A percentile compares a stretch with the other conserved stretches of the same genome.
Conservation (phyloP, 1,140 invertebrate species). For the Drosophila subobscura region DNA sequence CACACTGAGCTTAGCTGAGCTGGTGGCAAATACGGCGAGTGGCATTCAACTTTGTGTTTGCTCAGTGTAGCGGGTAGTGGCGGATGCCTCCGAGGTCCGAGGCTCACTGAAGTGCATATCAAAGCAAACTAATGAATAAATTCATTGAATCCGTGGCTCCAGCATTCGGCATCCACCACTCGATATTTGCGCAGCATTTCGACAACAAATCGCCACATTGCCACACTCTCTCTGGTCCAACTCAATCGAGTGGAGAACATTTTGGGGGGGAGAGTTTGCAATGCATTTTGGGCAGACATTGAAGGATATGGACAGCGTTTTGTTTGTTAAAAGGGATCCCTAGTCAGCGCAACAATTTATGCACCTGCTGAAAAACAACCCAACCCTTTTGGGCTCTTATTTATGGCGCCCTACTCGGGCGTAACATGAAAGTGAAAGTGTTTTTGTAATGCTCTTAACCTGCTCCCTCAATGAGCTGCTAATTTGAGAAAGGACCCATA, state of each 20-base stretch:
- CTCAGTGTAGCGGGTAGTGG: slow-evolving; percentile 51
- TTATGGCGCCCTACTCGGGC: slow-evolving; percentile 51
- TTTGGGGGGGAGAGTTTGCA: not conserved
- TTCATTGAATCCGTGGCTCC: slow-evolving; percentile 69
- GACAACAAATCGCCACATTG: slow-evolving; percentile 40
- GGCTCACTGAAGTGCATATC: slow-evolving; percentile 69
- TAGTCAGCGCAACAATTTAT: slow-evolving; percentile 35
- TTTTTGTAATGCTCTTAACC: slow-evolving; percentile 52
- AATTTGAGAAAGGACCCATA: slow-evolving; percentile 55
- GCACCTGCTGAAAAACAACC: slow-evolving; percentile 35
- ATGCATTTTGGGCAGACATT: slow-evolving; percentile 23
- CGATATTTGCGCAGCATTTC: slow-evolving; percentile 68
- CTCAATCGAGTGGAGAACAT: slow-evolving; percentile 17
- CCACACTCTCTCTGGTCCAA: slow-evolving; percentile 33
- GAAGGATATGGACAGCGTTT: slow-evolving; percentile 44
- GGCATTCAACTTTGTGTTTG: slow-evolving; percentile 67
- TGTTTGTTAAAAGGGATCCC: slow-evolving; percentile 12
- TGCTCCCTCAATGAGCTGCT: slow-evolving; percentile 46
- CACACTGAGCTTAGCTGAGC: not conserved
- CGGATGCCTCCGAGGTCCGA: slow-evolving; percentile 5
- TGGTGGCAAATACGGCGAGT: slow-evolving; percentile 45
- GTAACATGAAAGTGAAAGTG: slow-evolving; percentile 59
- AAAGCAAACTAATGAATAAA: slow-evolving; percentile 81
- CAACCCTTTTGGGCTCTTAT: slow-evolving; percentile 47
- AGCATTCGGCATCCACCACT: slow-evolving; percentile 15